Conservation (phyloP, 2,888 invertebrate genomes). For the Drosophila melanocephala region DNA sequence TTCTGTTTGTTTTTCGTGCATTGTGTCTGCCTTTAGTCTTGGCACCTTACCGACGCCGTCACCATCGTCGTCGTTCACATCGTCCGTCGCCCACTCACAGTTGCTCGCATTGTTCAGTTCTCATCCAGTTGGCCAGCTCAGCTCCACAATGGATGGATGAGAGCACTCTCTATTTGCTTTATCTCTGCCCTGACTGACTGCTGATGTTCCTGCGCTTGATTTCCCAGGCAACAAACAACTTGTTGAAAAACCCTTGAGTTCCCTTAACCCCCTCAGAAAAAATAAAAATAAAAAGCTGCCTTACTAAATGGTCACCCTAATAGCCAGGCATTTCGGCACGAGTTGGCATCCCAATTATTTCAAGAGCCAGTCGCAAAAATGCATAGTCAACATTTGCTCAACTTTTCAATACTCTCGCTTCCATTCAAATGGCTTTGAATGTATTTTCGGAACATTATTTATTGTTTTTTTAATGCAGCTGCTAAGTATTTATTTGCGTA, state of each 20-base stretch:
- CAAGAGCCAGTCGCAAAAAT: conserved; percentile 52
- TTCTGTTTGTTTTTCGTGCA: conserved; percentile 81
- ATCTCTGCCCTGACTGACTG: conserved; percentile 47
- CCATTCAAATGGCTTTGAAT: not conserved
- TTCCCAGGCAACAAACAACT: conserved; percentile 53
- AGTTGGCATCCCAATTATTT: conserved; percentile 62
- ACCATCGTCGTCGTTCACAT: conserved; percentile 48
- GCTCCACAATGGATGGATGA: conserved; percentile 36
- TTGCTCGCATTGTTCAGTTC: conserved; percentile 36
- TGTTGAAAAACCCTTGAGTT: conserved; percentile 33
- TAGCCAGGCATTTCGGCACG: conserved; percentile 52
- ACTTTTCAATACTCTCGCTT: conserved; percentile 19
- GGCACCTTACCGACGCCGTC: conserved; percentile 60
- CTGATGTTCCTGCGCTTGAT: conserved; percentile 44
- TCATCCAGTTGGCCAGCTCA: conserved; percentile 26
- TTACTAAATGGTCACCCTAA: conserved; percentile 41
- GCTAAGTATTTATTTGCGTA: not conserved
- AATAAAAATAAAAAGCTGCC: conserved; percentile 10
- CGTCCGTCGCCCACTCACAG: conserved; percentile 74
- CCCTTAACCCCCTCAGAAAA: conserved; percentile 14
- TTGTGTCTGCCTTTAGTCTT: conserved; percentile 68
- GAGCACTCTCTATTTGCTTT: conserved; percentile 68
- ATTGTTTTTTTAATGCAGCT: not conserved
- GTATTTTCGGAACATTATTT: not conserved
- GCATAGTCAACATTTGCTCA: not conserved